Percentiles rank a stretch among this genome's conserved stretches.
Conservation (phyloP, 2,113 vertebrate species). For the Corvus moneduloides region DNA sequence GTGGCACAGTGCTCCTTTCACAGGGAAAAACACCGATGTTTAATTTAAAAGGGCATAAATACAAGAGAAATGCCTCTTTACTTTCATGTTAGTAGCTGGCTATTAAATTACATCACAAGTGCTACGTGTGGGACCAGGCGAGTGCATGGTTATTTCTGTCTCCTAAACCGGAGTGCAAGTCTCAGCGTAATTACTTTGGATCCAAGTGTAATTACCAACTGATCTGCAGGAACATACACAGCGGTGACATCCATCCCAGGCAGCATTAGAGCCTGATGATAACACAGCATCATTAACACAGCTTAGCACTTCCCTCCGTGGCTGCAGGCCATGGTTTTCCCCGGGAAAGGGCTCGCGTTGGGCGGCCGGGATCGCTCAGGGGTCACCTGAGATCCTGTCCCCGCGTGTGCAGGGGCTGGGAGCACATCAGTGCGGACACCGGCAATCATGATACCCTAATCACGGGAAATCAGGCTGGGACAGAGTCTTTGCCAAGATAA, state of each 20-base stretch:
- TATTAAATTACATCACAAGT: constrained; percentile 52
- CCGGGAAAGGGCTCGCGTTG: rapidly evolving
- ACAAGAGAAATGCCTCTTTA: constrained; percentile 27
- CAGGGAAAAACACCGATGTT: neutral
- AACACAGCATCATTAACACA: constrained; percentile 27
- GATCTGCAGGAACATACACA: constrained; percentile 52
- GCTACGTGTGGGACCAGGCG: constrained; percentile 25
- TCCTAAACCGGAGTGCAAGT: constrained; percentile 39
- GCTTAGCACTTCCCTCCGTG: neutral
- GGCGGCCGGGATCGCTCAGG: rapidly evolving
- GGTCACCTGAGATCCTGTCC: neutral
- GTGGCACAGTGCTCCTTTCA: neutral
- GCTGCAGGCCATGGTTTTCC: neutral
- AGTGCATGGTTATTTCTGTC: constrained; percentile 47
- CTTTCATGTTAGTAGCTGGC: neutral
- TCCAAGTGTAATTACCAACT: constrained; percentile 70
- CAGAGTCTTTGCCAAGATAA: neutral
- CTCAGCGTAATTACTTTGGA: constrained; percentile 62
- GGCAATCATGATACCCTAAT: neutral
- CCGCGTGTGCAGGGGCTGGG: rapidly evolving
- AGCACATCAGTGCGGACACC: neutral
- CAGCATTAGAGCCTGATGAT: constrained; percentile 42
- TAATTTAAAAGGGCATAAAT: constrained; percentile 49
- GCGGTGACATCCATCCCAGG: constrained; percentile 33
- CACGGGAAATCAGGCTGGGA: neutral